Evolutionary conservation across 2,113 vertebrate species (phyloP), one percentile per base, ranked within the genome.

Genomic region (Opisthocomus hoazin): DNA sequence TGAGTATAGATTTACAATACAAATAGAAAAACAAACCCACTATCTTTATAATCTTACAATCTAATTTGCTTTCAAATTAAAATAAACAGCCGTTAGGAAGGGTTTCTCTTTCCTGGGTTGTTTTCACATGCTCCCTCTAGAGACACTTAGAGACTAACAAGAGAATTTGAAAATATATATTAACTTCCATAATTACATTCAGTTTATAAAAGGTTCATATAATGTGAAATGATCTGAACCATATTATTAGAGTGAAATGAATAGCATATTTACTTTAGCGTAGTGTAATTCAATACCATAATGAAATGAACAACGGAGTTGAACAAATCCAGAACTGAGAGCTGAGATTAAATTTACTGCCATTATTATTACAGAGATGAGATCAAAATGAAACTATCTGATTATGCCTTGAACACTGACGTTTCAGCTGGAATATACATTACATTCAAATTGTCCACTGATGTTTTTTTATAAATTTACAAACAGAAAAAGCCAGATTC

Each of bases 211-310:
- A 82, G 81, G 89, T 89, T 94, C 89, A 89, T 63, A 79, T 66
- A 91, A 96, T 94, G 92, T 87, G 95, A 94, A 95, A 94, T 89
- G 77, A 94, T 89, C 78, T 96, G 95, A 93, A 84, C 81, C 54
- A 77, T 54, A 89, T 73, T 91, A 95, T 76, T 87, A 94, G 66
- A 94, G 53, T 73, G 84, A 95, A 97, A 97, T 91, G 89, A 96
- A 94, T 56, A 94, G 89, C 63, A 43, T 92, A 93, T 93, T 95
- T 96, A 93, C 89, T 96, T 95, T 94, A 94, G 73, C 58, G 63
- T 20, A 70, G 29, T 21, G 80, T 87, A 94, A 96, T 76, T 94
- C 70, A 80, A 50, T 91, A 91, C 87, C 80, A 92, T 87, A 92
- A 95, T 93, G 92, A 94, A 96, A 87, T 54, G 74, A 96, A 94